Evolutionary conservation across 2,888 invertebrate species (phyloP).

Genomic region (Elysia crispata): DNA sequence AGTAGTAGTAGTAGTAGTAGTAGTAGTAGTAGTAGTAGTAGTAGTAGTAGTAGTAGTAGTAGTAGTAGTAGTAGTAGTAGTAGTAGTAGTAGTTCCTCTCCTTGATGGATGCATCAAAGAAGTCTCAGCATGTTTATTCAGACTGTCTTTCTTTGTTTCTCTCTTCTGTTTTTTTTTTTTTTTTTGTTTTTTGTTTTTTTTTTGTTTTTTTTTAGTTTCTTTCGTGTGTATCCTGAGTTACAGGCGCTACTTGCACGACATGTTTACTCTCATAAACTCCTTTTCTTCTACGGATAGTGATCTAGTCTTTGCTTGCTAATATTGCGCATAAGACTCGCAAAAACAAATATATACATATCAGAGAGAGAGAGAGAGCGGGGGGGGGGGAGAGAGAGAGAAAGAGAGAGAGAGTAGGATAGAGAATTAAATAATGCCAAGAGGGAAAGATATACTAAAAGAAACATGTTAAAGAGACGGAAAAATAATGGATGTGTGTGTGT

Average conservation of each 20-base stretch:
- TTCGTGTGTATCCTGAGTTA: no score
- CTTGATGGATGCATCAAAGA: not conserved
- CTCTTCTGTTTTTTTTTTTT: no score
- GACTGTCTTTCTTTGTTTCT: not conserved
- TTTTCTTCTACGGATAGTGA: no score
- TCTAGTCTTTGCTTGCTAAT: not conserved
- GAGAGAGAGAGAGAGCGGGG: constrained; percentile 25
- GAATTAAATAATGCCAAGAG: not conserved
- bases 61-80: constrained; percentile 9
- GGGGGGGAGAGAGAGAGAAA: constrained; percentile 19
- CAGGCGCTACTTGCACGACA: no score
- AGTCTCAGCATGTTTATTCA: not conserved
- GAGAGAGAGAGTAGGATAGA: constrained; percentile 18
- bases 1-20: constrained; percentile 9
- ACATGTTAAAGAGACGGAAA: no score
- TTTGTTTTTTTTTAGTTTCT: no score
- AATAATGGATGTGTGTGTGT: no score
- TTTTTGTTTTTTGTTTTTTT: no score
- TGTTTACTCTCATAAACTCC: no score
- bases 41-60: not conserved
- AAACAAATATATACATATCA: no score
- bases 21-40: not conserved
- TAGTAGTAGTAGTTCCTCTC: not conserved
- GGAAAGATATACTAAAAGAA: not conserved
- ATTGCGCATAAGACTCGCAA: not conserved